Percentiles rank a stretch among this genome's conserved stretches.
These are phyloP conservation scores for Thymelicus lineola DNA, from an alignment of 2,888 invertebrate species.

Conservation along the genomic window DNA sequence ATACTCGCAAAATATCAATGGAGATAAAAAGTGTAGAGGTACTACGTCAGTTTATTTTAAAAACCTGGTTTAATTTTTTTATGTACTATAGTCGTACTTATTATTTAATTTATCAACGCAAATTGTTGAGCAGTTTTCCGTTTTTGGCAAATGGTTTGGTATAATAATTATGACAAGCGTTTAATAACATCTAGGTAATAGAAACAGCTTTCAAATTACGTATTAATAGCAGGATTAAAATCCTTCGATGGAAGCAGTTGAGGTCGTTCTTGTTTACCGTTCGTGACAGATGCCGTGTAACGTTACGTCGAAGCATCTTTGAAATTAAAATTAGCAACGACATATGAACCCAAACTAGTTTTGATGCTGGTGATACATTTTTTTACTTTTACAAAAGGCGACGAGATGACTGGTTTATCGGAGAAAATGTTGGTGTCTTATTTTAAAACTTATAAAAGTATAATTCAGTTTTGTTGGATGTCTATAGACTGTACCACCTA, in stretches of 20 bases:
- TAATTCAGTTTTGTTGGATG: not conserved
- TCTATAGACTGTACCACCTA: not conserved
- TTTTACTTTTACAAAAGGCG: constrained; percentile 1
- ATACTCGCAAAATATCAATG: no score
- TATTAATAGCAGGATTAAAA: constrained; percentile 3
- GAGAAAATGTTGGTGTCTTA: not conserved
- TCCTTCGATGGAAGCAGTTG: not conserved
- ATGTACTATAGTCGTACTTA: no score
- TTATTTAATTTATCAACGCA: no score
- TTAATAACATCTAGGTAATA: no score
- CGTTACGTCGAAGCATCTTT: constrained; percentile 17
- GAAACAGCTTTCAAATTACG: not conserved
- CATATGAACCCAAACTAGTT: constrained; percentile 25
- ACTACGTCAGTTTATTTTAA: no score
- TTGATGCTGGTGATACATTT: not conserved
- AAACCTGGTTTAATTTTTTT: no score
- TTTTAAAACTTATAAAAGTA: not conserved
- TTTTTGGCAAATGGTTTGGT: no score
- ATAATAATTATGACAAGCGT: no score
- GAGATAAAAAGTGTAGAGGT: no score
- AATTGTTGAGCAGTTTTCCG: no score
- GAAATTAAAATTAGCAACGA: constrained; percentile 25
- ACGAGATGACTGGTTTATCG: not conserved
- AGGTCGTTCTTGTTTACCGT: constrained; percentile 10
- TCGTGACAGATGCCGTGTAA: constrained; percentile 20